These are phyloP conservation scores for Petrophora chlorosata DNA, from an alignment of 2,888 invertebrate species.

Conservation along the genomic window DNA sequence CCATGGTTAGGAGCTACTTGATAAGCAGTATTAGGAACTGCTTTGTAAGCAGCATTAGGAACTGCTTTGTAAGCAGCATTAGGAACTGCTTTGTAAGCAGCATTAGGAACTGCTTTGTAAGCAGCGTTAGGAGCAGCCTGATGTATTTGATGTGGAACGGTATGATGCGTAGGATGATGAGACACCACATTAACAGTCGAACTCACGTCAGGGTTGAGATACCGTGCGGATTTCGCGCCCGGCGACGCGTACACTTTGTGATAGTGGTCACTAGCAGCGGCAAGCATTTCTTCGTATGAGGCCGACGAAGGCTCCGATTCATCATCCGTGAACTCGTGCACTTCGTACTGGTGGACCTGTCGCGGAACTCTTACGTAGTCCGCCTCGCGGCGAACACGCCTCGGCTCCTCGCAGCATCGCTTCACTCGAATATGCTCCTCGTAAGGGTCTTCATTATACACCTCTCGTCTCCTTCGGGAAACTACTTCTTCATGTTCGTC, in stretches of 20 bases:
- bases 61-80: background rate
- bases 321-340: slow-evolving; percentile 68
- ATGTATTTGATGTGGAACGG: too few relatives aligned
- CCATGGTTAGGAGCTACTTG: slow-evolving; percentile 1
- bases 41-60: slow-evolving; percentile 5
- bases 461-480: slow-evolving; percentile 50
- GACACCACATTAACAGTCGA: slow-evolving; percentile 26
- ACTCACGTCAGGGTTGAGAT: slow-evolving; percentile 34
- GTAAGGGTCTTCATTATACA: slow-evolving; percentile 53
- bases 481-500: slow-evolving; percentile 61
- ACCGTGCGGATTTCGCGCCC: slow-evolving; percentile 30
- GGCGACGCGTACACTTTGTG: slow-evolving; percentile 61
- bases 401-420: slow-evolving; percentile 49
- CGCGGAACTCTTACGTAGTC: slow-evolving; percentile 56
- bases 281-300: slow-evolving; percentile 74
- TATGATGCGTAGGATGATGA: slow-evolving; percentile 10
- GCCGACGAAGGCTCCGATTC: slow-evolving; percentile 49
- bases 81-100: background rate
- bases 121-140: slow-evolving; percentile 10
- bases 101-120: background rate
- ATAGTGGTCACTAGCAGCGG: slow-evolving; percentile 75
- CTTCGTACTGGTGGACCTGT: slow-evolving; percentile 73
- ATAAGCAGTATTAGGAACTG: background rate
- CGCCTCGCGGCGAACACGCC: slow-evolving; percentile 45
- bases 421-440: slow-evolving; percentile 66